phyloP scores from a whole-genome alignment of 2,113 vertebrate species.

The Pelusios castaneus region DNA sequence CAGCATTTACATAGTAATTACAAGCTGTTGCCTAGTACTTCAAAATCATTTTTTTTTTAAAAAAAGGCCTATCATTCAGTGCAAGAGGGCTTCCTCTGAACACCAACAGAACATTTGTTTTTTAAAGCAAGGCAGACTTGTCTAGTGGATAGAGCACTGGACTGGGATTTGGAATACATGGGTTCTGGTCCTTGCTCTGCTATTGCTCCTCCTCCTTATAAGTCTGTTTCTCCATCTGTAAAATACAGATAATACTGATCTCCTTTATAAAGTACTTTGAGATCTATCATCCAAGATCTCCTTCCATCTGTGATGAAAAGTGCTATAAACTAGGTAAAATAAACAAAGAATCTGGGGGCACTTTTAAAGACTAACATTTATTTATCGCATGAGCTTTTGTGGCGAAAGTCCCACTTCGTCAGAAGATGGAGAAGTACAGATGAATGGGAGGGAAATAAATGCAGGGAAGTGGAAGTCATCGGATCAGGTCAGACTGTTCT shows the following conservation, averaged over 20 bases:
- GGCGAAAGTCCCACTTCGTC: no score
- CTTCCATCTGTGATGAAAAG: background rate
- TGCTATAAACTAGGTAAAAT: background rate
- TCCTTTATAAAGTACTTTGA: background rate
- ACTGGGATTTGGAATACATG: background rate
- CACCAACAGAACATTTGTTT: background rate
- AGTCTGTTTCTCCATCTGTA: no score
- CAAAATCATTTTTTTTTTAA: background rate
- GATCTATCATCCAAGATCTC: background rate
- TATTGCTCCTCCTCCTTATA: no score
- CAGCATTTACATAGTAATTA: background rate
- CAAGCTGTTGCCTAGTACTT: fast-evolving
- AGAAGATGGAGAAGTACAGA: no score
- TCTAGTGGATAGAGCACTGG: background rate
- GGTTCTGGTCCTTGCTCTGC: no score
- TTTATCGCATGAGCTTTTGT: no score
- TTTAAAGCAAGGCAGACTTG: background rate
- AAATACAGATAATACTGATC: background rate
- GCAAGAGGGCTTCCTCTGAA: background rate
- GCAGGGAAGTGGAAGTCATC: no score
- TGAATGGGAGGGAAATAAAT: no score
- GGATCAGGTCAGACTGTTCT: background rate
- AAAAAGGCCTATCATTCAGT: background rate
- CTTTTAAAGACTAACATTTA: no score
- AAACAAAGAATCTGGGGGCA: no score